Conservation (phyloP, 1,140 invertebrate genomes). For the Littorina saxatilis region DNA sequence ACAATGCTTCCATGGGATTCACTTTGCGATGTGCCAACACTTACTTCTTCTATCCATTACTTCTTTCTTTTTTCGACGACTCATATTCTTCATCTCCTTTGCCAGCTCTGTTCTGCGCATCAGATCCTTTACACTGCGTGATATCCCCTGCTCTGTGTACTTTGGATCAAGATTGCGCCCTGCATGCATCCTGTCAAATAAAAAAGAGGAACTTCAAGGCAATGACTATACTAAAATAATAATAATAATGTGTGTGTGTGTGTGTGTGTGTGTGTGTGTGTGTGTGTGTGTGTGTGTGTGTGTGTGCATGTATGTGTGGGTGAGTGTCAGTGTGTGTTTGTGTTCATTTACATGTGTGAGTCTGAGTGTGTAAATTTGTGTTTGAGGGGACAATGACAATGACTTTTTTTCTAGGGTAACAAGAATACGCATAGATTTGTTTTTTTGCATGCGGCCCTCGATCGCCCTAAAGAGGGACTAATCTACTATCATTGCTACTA, state of each 20-base stretch:
- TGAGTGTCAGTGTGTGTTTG: background rate
- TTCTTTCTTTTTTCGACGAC: background rate
- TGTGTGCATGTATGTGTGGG: conserved; percentile 25
- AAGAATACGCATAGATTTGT: too few relatives aligned
- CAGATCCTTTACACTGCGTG: background rate
- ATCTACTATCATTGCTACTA: too few relatives aligned
- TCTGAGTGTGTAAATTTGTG: too few relatives aligned
- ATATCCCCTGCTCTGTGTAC: background rate
- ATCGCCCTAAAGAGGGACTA: too few relatives aligned
- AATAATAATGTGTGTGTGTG: too few relatives aligned
- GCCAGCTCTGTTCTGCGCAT: background rate
- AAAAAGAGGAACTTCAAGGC: background rate
- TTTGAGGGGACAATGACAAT: too few relatives aligned
- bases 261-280: conserved; percentile 38
- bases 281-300: conserved; percentile 35
- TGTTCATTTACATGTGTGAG: too few relatives aligned
- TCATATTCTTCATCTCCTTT: background rate
- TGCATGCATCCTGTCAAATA: background rate
- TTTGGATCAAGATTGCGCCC: background rate
- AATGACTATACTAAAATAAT: background rate
- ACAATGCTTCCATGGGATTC: too few relatives aligned
- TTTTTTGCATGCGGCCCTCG: too few relatives aligned
- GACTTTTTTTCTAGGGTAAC: too few relatives aligned
- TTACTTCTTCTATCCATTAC: background rate
- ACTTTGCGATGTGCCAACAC: background rate